Base-by-base conservation (phyloP, 2,888 invertebrate species). In the Rhagium mordax region DNA sequence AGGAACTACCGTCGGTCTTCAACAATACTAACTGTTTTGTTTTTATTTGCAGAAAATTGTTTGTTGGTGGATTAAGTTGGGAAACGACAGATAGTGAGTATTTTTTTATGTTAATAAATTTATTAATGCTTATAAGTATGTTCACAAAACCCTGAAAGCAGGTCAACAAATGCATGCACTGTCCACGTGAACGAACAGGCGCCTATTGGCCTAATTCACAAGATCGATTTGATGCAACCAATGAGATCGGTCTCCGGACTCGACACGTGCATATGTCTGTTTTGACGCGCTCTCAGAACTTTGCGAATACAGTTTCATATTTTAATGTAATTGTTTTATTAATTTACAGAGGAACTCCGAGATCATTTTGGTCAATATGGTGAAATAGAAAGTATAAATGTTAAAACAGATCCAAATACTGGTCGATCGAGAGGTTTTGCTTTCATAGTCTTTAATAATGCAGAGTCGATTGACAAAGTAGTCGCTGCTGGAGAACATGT, bases 61-160 rank as follows among this genome's bases (percentile, higher is more conserved):
- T 98, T 93, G 98, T 98, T 90, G 98, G 98, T 86, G 98, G 98
- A 81, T 91, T 98, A 83, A 98, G 97, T 92, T 98, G 98, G 98
- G 98, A 98, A 91, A 98, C 98, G 60, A 95, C 97, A 88, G 97
- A 98, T 90, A 97, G 98, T 98, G 92, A 96, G 97, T 95, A 86
- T n/a, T n/a, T n/a, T n/a, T n/a, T 20, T 27, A 67, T 74, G n/a
- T n/a, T n/a, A n/a, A n/a, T n/a, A n/a, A n/a, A n/a, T n/a, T n/a
- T n/a, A n/a, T n/a, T n/a, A n/a, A n/a, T n/a, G n/a, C n/a, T n/a
- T n/a, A n/a, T n/a, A n/a, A n/a, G n/a, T n/a, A n/a, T n/a, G n/a
- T n/a, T n/a, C n/a, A n/a, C n/a, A n/a, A n/a, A n/a, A n/a, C n/a
- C n/a, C n/a, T n/a, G n/a, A n/a, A n/a, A n/a, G n/a, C n/a, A n/a